phyloP scores from a whole-genome alignment of 2,797 vertebrate genomes.

The Falco rusticolus region DNA sequence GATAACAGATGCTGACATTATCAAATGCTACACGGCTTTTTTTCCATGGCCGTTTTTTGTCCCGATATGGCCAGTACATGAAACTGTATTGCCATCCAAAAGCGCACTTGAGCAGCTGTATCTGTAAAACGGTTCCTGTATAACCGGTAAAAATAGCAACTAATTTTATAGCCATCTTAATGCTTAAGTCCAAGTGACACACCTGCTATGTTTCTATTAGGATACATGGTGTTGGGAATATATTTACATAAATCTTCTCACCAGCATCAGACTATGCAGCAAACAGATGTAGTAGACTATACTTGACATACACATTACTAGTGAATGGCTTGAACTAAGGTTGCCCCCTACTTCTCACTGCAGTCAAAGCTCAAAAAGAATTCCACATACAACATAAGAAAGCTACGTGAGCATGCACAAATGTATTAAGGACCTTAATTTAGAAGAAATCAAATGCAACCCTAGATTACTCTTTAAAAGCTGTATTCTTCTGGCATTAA shows the following conservation, averaged over 20 bases:
- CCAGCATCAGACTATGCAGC: slow-evolving; percentile 32
- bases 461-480: not conserved
- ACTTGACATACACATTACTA: slow-evolving; percentile 17
- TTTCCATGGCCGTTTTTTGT: slow-evolving; percentile 87
- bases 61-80: slow-evolving; percentile 95
- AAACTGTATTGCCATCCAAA: slow-evolving; percentile 81
- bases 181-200: slow-evolving; percentile 82
- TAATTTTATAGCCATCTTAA: slow-evolving; percentile 79
- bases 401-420: not conserved
- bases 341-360: not conserved
- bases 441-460: not conserved
- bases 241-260: slow-evolving; percentile 68
- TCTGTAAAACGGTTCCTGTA: slow-evolving; percentile 79
- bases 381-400: not conserved
- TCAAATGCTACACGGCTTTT: slow-evolving; percentile 91
- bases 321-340: not conserved
- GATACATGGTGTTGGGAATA: slow-evolving; percentile 58
- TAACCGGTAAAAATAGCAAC: slow-evolving; percentile 90
- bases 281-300: slow-evolving; percentile 24
- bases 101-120: slow-evolving; percentile 85
- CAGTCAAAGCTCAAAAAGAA: not conserved
- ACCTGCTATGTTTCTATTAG: slow-evolving; percentile 79
- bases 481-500: not conserved
- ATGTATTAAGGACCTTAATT: not conserved
- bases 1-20: slow-evolving; percentile 99